Evolutionary conservation across 2,888 invertebrate species (phyloP).

Genomic region (Galeopsomyia nigrocyanea): DNA sequence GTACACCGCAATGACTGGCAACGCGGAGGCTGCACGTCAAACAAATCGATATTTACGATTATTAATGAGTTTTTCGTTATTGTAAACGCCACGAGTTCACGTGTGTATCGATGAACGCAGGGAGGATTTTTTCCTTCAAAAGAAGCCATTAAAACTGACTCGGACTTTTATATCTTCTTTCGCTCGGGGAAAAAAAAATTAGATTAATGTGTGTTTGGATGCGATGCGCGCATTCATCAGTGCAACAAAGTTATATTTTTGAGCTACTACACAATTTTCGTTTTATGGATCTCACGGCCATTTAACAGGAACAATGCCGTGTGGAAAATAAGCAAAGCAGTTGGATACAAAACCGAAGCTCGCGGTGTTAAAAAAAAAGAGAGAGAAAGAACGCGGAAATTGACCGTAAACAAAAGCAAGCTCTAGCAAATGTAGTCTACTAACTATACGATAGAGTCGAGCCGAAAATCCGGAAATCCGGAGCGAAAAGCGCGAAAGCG

Average conservation of each 20-base stretch:
- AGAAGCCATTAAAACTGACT: constrained; percentile 24
- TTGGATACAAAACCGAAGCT: too few relatives aligned
- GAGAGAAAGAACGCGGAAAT: too few relatives aligned
- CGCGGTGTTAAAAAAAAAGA: too few relatives aligned
- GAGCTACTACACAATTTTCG: too few relatives aligned
- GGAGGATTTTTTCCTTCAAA: constrained; percentile 34
- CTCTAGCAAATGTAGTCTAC: neutral
- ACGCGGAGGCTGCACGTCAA: constrained; percentile 52
- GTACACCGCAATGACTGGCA: constrained; percentile 49
- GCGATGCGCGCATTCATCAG: constrained; percentile 7
- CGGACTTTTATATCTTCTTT: constrained; percentile 16
- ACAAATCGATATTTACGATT: constrained; percentile 57
- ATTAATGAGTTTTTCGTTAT: constrained; percentile 51
- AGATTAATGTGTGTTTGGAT: constrained; percentile 32
- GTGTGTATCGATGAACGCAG: constrained; percentile 22
- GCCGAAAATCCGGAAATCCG: constrained; percentile 23
- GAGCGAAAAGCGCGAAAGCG: neutral
- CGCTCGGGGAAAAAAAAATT: constrained; percentile 14
- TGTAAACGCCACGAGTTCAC: constrained; percentile 10
- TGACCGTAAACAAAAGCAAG: too few relatives aligned
- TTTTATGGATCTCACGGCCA: too few relatives aligned
- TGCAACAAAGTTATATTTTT: neutral
- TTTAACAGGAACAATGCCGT: too few relatives aligned
- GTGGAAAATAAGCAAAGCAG: too few relatives aligned
- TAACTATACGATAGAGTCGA: neutral